Percentiles rank a stretch among this genome's conserved stretches.
These are phyloP conservation scores for Folsomia candida DNA, from an alignment of 2,888 invertebrate genomes.

Conservation along the genomic window DNA sequence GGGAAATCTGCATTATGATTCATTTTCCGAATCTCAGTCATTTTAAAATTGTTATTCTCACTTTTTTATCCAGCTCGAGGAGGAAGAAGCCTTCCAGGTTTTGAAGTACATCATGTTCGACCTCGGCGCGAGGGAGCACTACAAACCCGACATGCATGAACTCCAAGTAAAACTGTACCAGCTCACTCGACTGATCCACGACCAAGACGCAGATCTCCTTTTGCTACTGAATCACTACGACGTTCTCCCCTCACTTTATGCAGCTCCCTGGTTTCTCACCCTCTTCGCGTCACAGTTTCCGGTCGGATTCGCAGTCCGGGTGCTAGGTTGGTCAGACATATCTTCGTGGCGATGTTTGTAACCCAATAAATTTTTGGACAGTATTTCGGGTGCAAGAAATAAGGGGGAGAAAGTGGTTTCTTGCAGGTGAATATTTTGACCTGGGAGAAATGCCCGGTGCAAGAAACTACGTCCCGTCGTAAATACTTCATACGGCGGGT, in stretches of 20 bases:
- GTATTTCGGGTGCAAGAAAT: too few species aligned
- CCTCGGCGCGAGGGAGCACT: conserved; percentile 81
- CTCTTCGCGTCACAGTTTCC: conserved; percentile 96
- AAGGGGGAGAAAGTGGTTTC: too few species aligned
- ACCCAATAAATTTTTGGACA: too few species aligned
- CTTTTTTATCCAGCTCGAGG: conserved; percentile 71
- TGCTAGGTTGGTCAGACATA: too few species aligned
- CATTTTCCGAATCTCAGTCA: not conserved
- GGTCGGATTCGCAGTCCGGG: conserved; percentile 87
- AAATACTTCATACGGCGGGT: too few species aligned
- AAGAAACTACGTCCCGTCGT: too few species aligned
- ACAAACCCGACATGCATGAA: conserved; percentile 91
- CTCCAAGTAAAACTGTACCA: conserved; percentile 89
- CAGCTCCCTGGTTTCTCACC: conserved; percentile 95
- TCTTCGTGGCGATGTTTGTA: too few species aligned
- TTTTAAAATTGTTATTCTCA: conserved; percentile 3
- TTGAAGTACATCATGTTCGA: conserved; percentile 89
- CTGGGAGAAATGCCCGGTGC: too few species aligned
- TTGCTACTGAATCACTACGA: conserved; percentile 74
- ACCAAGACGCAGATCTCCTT: conserved; percentile 80
- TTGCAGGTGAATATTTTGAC: too few species aligned
- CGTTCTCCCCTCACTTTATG: conserved; percentile 89
- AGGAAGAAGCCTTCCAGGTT: conserved; percentile 82
- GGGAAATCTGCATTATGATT: not conserved
- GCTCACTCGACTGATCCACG: conserved; percentile 83